phyloP scores from a whole-genome alignment of 2,888 invertebrate species.

The Drosophila buzzatii region DNA sequence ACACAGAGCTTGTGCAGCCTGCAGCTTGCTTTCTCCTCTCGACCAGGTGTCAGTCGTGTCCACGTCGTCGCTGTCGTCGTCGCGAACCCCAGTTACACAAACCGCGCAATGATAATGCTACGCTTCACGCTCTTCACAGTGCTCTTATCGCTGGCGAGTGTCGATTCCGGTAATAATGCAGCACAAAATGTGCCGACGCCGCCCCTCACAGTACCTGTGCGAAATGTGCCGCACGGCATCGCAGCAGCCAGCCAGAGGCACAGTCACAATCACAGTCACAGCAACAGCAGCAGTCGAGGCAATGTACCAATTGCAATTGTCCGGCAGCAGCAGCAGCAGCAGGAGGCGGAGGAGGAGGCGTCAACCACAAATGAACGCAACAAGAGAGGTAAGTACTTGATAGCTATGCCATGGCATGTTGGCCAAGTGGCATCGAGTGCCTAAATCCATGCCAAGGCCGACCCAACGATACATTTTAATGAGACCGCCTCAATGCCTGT shows the following conservation, averaged over 20 bases:
- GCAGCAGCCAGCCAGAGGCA: slow-evolving; percentile 14
- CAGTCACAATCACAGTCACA: slow-evolving; percentile 6
- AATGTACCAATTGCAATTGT: slow-evolving; percentile 25
- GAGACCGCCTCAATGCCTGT: slow-evolving; percentile 55
- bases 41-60: slow-evolving; percentile 37
- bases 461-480: slow-evolving; percentile 37
- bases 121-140: slow-evolving; percentile 59
- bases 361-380: slow-evolving; percentile 55
- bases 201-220: slow-evolving; percentile 4
- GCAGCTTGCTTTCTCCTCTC: slow-evolving; percentile 39
- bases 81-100: slow-evolving; percentile 26
- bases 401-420: slow-evolving; percentile 21
- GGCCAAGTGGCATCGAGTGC: slow-evolving; percentile 43
- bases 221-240: slow-evolving; percentile 47
- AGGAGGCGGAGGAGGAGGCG: slow-evolving; percentile 4
- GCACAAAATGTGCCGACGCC: slow-evolving; percentile 18
- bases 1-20: slow-evolving; percentile 22
- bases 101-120: slow-evolving; percentile 63
- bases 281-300: slow-evolving; percentile 29
- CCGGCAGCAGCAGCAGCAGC: neutral
- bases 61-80: slow-evolving; percentile 20
- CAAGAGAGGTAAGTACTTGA: slow-evolving; percentile 70
- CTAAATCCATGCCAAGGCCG: slow-evolving; percentile 59
- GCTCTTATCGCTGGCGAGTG: slow-evolving; percentile 67
- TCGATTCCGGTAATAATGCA: slow-evolving; percentile 70